Evolutionary conservation across 2,888 invertebrate genomes (phyloP).

Genomic region (Pseudococcus longispinus): DNA sequence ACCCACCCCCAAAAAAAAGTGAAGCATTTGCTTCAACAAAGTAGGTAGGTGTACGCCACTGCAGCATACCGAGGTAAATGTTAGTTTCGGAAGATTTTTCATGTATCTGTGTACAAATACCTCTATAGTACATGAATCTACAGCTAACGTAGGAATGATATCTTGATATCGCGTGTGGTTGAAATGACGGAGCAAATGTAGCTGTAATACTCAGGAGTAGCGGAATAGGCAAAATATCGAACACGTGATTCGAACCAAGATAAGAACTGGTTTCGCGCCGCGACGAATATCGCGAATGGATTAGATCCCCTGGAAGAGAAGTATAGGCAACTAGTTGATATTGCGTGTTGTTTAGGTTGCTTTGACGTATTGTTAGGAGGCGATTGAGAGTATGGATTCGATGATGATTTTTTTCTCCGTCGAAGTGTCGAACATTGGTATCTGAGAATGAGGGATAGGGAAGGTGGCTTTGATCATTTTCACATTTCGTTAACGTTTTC

Average conservation of each 20-base stretch:
- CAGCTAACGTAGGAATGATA: neutral
- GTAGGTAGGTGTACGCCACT: too few relatives aligned
- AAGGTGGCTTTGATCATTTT: too few relatives aligned
- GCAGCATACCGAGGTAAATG: neutral
- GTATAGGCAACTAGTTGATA: neutral
- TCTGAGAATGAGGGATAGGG: too few relatives aligned
- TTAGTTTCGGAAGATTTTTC: neutral
- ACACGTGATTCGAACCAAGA: neutral
- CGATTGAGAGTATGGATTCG: neutral
- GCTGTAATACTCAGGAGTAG: too few relatives aligned
- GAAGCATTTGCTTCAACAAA: too few relatives aligned
- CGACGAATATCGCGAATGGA: neutral
- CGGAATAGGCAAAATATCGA: conserved; percentile 11
- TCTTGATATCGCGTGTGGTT: neutral
- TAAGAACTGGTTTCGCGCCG: neutral
- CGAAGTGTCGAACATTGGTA: neutral
- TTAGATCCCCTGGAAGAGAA: neutral
- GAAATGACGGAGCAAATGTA: neutral
- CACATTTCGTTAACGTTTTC: too few relatives aligned
- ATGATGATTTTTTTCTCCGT: neutral
- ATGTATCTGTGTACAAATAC: too few relatives aligned
- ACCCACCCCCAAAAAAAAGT: too few relatives aligned
- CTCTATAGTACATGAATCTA: too few relatives aligned
- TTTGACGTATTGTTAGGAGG: neutral
- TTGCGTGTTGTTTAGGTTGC: neutral